phyloP scores from a whole-genome alignment of 2,113 vertebrate species.

The Elachura formosa region DNA sequence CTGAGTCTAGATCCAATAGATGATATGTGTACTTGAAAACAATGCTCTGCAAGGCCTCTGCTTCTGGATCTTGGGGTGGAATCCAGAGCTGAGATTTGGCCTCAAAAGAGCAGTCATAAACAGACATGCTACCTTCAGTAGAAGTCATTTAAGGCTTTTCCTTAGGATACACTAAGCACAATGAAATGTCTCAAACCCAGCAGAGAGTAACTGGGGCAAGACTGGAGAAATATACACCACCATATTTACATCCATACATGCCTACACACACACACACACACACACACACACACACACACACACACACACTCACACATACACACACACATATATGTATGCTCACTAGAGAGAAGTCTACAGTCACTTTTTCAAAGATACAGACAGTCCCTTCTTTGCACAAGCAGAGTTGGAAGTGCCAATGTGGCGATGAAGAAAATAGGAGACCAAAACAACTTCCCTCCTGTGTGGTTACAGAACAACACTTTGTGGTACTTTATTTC shows the following conservation, averaged over 20 bases:
- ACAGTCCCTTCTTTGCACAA: not conserved
- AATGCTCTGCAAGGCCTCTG: not conserved
- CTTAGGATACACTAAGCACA: not conserved
- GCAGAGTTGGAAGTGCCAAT: not conserved
- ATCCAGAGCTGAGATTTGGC: not conserved
- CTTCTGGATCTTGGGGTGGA: not conserved
- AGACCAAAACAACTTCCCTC: not conserved
- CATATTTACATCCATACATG: not conserved
- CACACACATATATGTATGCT: no score
- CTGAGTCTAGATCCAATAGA: not conserved
- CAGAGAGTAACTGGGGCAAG: not conserved
- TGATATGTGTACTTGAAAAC: not conserved
- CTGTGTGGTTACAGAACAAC: not conserved
- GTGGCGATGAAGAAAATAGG: accelerated
- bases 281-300: accelerated
- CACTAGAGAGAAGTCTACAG: not conserved
- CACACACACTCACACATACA: accelerated
- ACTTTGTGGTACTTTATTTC: not conserved
- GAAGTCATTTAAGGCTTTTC: not conserved
- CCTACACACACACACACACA: no score
- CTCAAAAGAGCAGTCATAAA: not conserved
- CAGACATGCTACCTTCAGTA: not conserved
- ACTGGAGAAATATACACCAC: not conserved
- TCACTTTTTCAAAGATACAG: not conserved
- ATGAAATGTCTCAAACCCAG: not conserved